A percentile compares a stretch with the other conserved stretches of the same genome.
These are phyloP conservation scores for Orius insidiosus DNA, from an alignment of 1,140 invertebrate species.

Conservation along the genomic window DNA sequence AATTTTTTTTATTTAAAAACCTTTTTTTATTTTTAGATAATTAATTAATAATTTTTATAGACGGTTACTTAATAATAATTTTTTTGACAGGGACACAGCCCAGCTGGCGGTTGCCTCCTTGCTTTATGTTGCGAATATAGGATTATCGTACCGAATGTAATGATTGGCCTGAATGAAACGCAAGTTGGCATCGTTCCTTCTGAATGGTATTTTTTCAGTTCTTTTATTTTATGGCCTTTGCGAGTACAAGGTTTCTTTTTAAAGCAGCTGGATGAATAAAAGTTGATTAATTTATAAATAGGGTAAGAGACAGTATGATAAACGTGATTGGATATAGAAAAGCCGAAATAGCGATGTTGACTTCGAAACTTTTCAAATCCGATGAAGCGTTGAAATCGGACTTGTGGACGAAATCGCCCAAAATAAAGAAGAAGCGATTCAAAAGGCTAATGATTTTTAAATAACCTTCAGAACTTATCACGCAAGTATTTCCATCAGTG, in stretches of 20 bases:
- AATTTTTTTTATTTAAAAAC: too few relatives aligned
- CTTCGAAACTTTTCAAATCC: constrained; percentile 50
- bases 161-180: constrained; percentile 63
- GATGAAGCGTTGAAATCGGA: constrained; percentile 57
- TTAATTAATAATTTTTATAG: too few relatives aligned
- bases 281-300: constrained; percentile 4
- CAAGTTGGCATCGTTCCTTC: constrained; percentile 58
- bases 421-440: constrained; percentile 45
- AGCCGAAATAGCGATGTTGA: constrained; percentile 52
- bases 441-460: constrained; percentile 46
- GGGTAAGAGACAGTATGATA: constrained; percentile 35
- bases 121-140: constrained; percentile 67
- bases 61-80: not conserved
- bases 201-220: too few relatives aligned
- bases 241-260: too few relatives aligned
- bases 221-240: constrained; percentile 58
- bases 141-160: constrained; percentile 57
- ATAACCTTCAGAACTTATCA: constrained; percentile 41
- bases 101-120: constrained; percentile 67
- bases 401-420: constrained; percentile 55
- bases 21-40: too few relatives aligned
- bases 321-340: constrained; percentile 38
- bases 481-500: constrained; percentile 22
- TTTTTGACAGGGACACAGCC: constrained; percentile 46
- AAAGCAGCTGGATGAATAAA: too few relatives aligned